Base-by-base conservation (phyloP, 1,140 invertebrate genomes). In the Lithobius niger region DNA sequence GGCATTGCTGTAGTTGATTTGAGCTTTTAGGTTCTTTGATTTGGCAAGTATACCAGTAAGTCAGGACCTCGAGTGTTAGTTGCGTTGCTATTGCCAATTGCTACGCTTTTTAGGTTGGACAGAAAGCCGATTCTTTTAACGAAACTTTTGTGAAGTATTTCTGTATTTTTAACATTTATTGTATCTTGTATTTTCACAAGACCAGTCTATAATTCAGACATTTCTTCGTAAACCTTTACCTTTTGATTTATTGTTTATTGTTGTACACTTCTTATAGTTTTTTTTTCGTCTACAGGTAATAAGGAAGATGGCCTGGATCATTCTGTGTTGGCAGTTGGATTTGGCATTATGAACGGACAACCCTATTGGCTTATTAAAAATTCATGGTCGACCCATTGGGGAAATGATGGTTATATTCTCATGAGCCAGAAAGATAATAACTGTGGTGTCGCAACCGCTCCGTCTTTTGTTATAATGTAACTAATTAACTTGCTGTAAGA, bases 351-450 rank as follows among this genome's bases (percentile, higher is more conserved):
- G 13, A 80, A 85, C 62, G 86, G 85, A 1, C 72, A 88, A 65
- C 76, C 78, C 27, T 96, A 91, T 70, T 96, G 90, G 91, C 72
- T 95, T 26, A 72, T 96, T 0, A 95, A 95, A 73, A 96, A 96
- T 73, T 93, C 88, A 0, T 97, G 92, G 92, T 91, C 88, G 4
- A 47, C 6, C 10, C 21, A 47, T 19, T 47, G 44, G 44, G 44
- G 44, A 6, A 47, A 47, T 47, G 44, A 47, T 47, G 44, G 44
- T 1, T 96, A 95, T 63, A 80, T 94, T 24, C 75, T 94, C 0
- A 94, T 96, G 81, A 79, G 86, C 1, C 80, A 83, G 27, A 81
- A 82, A 58, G 76, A 93, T 61, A 92, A 96, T 70, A 92, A 93
- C 67, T 95, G 91, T 64, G 92, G 92, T 13, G 88, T 95, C 2